These are phyloP conservation scores for Cheumatopsyche charites DNA, from an alignment of 1,140 invertebrate species.

Conservation along the genomic window DNA sequence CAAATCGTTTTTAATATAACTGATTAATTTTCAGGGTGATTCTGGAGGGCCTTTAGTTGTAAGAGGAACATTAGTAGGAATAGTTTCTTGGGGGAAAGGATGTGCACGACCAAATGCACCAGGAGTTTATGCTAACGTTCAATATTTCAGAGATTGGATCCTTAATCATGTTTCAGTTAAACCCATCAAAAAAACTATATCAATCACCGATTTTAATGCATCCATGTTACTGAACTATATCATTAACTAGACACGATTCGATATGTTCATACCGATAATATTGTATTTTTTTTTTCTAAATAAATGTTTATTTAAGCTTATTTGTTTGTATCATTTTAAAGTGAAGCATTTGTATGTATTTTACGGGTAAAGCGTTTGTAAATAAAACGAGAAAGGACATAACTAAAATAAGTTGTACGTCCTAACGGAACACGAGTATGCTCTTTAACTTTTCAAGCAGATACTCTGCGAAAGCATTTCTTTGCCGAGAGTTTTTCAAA, in stretches of 20 bases:
- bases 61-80: slow-evolving; percentile 51
- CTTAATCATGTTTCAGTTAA: neutral
- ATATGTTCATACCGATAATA: no score
- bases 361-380: no score
- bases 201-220: neutral
- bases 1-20: neutral
- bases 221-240: neutral
- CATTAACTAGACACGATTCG: neutral
- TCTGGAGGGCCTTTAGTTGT: slow-evolving; percentile 50
- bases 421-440: slow-evolving; percentile 18
- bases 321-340: no score
- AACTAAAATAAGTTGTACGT: slow-evolving; percentile 18
- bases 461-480: neutral
- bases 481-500: neutral
- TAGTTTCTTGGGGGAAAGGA: slow-evolving; percentile 59
- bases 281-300: no score
- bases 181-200: neutral
- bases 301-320: no score
- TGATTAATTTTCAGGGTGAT: slow-evolving; percentile 48
- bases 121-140: slow-evolving; percentile 59
- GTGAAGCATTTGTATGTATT: no score
- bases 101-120: slow-evolving; percentile 59
- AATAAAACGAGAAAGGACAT: neutral
- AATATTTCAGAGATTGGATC: slow-evolving; percentile 30
- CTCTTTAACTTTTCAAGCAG: slow-evolving; percentile 1